Evolutionary conservation across 2,113 vertebrate species (phyloP).

Genomic region (Pelmatolapia mariae): DNA sequence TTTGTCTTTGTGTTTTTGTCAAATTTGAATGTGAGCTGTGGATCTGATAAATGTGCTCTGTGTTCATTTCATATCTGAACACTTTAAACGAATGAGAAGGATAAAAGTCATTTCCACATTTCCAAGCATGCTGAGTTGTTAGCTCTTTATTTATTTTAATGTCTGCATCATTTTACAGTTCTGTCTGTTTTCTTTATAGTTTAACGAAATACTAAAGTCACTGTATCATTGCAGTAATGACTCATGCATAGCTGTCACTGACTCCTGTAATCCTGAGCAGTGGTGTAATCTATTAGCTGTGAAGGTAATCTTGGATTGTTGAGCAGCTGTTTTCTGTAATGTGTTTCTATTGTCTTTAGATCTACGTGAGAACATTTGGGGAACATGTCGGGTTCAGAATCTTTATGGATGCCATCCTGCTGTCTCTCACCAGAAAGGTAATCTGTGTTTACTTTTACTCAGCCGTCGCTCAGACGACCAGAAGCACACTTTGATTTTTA

Average conservation of each 20-base stretch:
- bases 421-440: constrained; percentile 93
- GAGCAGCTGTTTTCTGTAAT: neutral
- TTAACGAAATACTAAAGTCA: neutral
- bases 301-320: neutral
- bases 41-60: neutral
- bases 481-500: neutral
- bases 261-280: neutral
- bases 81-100: neutral
- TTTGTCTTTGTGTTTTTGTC: neutral
- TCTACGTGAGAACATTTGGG: constrained; percentile 90
- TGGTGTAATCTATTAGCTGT: neutral
- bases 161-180: neutral
- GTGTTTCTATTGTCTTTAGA: constrained; percentile 55
- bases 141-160: neutral
- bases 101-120: neutral
- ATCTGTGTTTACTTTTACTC: constrained; percentile 10
- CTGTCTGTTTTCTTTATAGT: neutral
- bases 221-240: neutral
- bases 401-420: constrained; percentile 95
- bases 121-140: neutral
- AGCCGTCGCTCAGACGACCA: neutral
- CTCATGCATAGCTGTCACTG: neutral
- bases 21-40: neutral
- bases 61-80: neutral
- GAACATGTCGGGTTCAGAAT: constrained; percentile 97